These are phyloP conservation scores for Sthenelais limicola DNA, from an alignment of 2,888 invertebrate genomes.

Conservation along the genomic window DNA sequence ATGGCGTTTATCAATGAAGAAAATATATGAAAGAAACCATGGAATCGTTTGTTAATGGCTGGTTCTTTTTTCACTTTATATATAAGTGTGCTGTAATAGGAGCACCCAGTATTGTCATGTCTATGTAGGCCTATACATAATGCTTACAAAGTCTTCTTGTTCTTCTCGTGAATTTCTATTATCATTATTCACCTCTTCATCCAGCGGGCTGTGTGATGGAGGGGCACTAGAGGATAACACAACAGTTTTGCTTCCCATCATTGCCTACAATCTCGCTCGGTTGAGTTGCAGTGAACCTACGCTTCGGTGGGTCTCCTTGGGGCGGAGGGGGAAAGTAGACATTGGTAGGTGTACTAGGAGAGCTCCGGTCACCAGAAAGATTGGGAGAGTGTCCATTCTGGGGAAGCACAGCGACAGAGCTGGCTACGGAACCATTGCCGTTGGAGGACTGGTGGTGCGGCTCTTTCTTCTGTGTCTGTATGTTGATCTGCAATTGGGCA, in stretches of 20 bases:
- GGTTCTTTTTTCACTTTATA: no score
- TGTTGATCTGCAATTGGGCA: constrained; percentile 53
- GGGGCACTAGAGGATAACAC: constrained; percentile 30
- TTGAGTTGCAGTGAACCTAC: constrained; percentile 29
- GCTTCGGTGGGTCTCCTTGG: constrained; percentile 30
- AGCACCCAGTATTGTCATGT: no score
- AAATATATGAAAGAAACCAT: no score
- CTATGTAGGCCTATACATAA: no score
- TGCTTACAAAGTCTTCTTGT: no score
- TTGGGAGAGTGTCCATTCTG: constrained; percentile 34
- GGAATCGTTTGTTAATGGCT: no score
- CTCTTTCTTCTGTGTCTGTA: constrained; percentile 23
- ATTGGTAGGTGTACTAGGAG: background rate
- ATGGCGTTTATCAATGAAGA: no score
- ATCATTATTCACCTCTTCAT: background rate
- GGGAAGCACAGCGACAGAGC: background rate
- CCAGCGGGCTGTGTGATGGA: background rate
- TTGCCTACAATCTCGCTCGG: constrained; percentile 38
- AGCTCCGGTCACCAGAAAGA: constrained; percentile 4
- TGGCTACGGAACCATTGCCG: constrained; percentile 1
- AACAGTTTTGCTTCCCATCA: constrained; percentile 38
- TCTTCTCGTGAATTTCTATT: no score
- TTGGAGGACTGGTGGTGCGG: background rate
- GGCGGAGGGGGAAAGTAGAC: constrained; percentile 5
- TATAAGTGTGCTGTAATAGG: no score